Base-by-base conservation (phyloP, 2,888 invertebrate genomes). In the Petrolisthes manimaculis region DNA sequence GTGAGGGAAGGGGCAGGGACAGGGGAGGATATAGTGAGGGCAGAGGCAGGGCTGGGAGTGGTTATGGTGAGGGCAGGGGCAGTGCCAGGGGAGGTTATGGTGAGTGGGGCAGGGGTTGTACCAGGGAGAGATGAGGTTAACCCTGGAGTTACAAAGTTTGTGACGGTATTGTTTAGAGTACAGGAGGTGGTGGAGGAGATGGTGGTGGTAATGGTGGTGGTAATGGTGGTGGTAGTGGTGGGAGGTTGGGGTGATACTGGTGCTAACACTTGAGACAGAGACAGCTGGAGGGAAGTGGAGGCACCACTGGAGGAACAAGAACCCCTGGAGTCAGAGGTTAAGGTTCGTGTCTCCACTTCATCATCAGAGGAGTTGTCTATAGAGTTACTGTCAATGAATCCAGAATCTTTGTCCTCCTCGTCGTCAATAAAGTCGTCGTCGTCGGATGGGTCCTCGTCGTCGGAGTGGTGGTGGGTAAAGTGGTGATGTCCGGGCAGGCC, bases 321-420 rank as follows among this genome's bases (percentile, higher is more conserved):
- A n/a, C 74, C 54, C 6, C 81, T 18, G 56, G 79, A 83, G 54
- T 83, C 81, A 56, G 77, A 82, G 55, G 84, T 54, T 37, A 84
- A 21, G 67, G 71, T 80, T 84, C 89, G 88, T 54, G 81, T 82
- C 37, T 90, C 90, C 83, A 83, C 83, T 56, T 90, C 90, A 55
- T 90, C 90, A 74, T 90, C 90, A 21, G 90, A 90, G 37, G 90
- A 90, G 80, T 90, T 90, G 86, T 90, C 90, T 69, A 89, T 89
- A 3, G 90, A 90, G 79, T 90, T 89, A 24, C 90, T 88, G 74
- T 90, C 90, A 84, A 90, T 90, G 87, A 90, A 90, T 53, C 90
- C 90, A 21, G 90, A 90, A 78, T 90, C 90, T 74, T 90, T 90
- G 55, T 90, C 90, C 75, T 90, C 90, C 85, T 90, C 90, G 74